phyloP scores from a whole-genome alignment of 1,140 invertebrate species.

The Drosophila arizonae region DNA sequence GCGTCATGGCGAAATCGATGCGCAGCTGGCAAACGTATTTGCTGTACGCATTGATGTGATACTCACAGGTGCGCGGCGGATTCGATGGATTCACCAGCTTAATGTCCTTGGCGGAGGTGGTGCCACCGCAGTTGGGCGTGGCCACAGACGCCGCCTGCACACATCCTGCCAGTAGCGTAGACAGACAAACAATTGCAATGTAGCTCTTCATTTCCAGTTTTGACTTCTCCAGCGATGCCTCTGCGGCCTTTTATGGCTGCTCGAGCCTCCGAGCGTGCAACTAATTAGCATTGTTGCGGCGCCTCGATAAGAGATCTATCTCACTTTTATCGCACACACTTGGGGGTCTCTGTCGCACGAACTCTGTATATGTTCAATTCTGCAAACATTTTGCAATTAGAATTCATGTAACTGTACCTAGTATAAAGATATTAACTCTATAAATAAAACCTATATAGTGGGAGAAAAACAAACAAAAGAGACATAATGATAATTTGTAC shows the following conservation, averaged over 20 bases:
- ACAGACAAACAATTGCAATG: constrained; percentile 28
- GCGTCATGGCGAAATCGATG: constrained; percentile 62
- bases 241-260: constrained; percentile 45
- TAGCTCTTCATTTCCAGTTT: constrained; percentile 44
- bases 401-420: not conserved
- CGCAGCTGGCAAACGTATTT: constrained; percentile 74
- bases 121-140: constrained; percentile 61
- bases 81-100: constrained; percentile 54
- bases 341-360: constrained; percentile 24
- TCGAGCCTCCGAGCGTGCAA: not conserved
- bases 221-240: constrained; percentile 5
- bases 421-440: constrained; percentile 20
- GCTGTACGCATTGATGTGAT: constrained; percentile 63
- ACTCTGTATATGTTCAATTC: not conserved
- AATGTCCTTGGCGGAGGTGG: constrained; percentile 65
- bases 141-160: constrained; percentile 55
- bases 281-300: constrained; percentile 50
- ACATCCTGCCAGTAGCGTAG: constrained; percentile 10
- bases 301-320: constrained; percentile 45
- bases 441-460: constrained; percentile 20
- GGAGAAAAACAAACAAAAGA: not conserved
- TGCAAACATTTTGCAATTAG: constrained; percentile 31
- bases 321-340: constrained; percentile 15
- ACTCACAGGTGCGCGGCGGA: constrained; percentile 63
- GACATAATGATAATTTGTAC: not conserved